phyloP scores from a whole-genome alignment of 2,113 vertebrate genomes.

The Lophura nycthemera region DNA sequence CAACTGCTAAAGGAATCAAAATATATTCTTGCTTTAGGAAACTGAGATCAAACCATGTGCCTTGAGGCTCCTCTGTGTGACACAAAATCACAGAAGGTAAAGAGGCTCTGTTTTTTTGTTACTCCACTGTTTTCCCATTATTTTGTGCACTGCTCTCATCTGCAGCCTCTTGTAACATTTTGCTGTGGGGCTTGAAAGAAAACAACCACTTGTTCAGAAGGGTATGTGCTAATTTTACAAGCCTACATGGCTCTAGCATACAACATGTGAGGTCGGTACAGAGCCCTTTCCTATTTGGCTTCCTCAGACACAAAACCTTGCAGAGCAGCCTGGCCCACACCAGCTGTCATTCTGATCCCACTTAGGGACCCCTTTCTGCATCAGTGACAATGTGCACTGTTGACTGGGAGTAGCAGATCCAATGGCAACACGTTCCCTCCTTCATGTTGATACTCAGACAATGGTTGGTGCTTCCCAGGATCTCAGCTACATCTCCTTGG shows the following conservation, averaged over 20 bases:
- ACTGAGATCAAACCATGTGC: not conserved
- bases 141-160: not conserved
- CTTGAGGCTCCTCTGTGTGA: not conserved
- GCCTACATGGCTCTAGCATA: not conserved
- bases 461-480: not conserved
- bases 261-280: not conserved
- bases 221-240: constrained; percentile 36
- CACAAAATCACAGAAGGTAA: not conserved
- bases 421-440: not conserved
- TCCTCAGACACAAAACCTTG: not conserved
- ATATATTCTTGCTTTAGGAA: not conserved
- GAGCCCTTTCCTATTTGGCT: not conserved
- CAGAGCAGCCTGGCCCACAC: not conserved
- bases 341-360: too few relatives aligned
- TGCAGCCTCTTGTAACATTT: constrained; percentile 1
- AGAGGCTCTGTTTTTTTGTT: not conserved
- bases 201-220: not conserved
- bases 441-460: not conserved
- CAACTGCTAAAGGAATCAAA: not conserved
- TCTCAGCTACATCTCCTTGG: not conserved
- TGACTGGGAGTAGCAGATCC: accelerated
- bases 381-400: not conserved
- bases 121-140: not conserved
- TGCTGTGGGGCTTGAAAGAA: not conserved
- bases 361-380: not conserved